Evolutionary conservation across 2,113 vertebrate species (phyloP), one percentile per base, ranked within the genome.

Genomic region (Dissostichus mawsoni): DNA sequence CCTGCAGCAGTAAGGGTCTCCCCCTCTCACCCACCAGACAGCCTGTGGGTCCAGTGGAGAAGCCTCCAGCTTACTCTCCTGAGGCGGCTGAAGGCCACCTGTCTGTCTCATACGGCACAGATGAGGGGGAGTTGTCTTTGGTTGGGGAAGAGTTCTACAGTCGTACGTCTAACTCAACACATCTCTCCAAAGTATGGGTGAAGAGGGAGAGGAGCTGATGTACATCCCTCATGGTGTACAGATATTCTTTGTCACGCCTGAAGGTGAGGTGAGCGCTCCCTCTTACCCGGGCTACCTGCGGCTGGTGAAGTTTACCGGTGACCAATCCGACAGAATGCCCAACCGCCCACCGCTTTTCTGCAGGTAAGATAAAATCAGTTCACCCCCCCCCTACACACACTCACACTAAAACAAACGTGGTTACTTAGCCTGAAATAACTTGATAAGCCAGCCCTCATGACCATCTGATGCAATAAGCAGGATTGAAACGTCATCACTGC

Each of bases 241-340:
- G 90, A 98, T 99, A 76, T 99, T 99, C 85, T 99, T 96, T 84
- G 98, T 99, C 64, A 96, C 96, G 36, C 96, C 97, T 25, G 96
- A 98, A 0, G 98, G 98, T 52, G 96, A 96, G 13, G 98, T 99
- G 67, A 99, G 97, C 18, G 98, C 98, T 11, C 98, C 98, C 0
- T 99, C 98, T 0, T 99, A 99, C 86, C 98, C 98, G 0, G 97
- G 98, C 18, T 98, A 96, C 90, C 96, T 99, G 33, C 96, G 98
- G 47, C 96, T 99, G 0, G 97, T 99, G 65, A 97, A 95, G 89
- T 99, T 99, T 76, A 95, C 97, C 84, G 94, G 93, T 20, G 92
- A 96, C 29, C 92, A 80, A 12, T 91, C 94, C 1, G 96, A 96
- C 23, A 85, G 45, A 0, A 91, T 89, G 62, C 95, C 90, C 44